A percentile compares a stretch with the other conserved stretches of the same genome.
Conservation (phyloP, 2,797 vertebrate genomes). For the Thunnus albacares region DNA sequence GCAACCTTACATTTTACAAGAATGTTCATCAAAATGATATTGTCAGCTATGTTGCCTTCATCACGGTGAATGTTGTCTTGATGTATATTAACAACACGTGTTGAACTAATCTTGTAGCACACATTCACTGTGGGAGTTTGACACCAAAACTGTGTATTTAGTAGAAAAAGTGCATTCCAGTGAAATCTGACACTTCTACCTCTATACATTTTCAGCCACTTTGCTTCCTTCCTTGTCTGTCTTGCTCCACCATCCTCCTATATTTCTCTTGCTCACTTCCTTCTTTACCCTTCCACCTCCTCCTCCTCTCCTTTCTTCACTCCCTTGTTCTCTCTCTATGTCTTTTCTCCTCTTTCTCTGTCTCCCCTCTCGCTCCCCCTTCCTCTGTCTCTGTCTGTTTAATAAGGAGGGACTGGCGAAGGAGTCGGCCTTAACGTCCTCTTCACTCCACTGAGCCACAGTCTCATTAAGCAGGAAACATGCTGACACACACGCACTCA, state of each 20-base stretch:
- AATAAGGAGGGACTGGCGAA: slow-evolving; percentile 49
- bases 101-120: too few species aligned
- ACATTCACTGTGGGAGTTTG: too few species aligned
- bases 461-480: slow-evolving; percentile 65
- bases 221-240: neutral
- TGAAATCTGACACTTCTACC: too few species aligned
- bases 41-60: too few species aligned
- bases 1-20: too few species aligned
- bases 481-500: slow-evolving; percentile 46
- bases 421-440: slow-evolving; percentile 23
- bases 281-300: neutral
- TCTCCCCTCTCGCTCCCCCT: neutral
- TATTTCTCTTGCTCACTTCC: neutral
- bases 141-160: too few species aligned
- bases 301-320: neutral
- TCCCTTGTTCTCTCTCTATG: neutral
- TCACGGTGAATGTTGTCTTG: too few species aligned
- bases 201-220: neutral
- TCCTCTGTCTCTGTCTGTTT: slow-evolving; percentile 10
- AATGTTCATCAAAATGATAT: too few species aligned
- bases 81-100: too few species aligned
- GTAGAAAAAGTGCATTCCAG: too few species aligned
- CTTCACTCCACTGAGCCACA: slow-evolving; percentile 43
- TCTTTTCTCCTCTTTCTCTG: too few species aligned
- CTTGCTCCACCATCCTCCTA: neutral